These are phyloP conservation scores for Ophioderma brevispina DNA, from an alignment of 35 echinoderm and acorn worm species.

Conservation along the genomic window DNA sequence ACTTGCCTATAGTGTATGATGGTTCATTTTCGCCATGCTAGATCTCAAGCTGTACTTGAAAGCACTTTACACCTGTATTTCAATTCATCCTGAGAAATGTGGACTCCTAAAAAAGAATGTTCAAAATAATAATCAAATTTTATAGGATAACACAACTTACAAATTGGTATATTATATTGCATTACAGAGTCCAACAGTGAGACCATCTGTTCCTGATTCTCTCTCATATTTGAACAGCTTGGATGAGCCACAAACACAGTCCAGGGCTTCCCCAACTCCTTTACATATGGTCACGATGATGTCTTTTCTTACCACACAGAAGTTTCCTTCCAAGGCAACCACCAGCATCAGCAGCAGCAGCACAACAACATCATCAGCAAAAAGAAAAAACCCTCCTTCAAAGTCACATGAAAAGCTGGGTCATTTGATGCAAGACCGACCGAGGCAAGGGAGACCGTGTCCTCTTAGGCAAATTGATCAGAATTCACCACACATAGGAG, in stretches of 20 bases:
- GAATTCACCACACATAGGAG: constrained; percentile 4
- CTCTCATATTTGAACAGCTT: constrained; percentile 74
- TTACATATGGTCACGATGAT: not conserved
- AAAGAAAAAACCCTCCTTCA: not conserved
- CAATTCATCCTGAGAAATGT: too few species aligned
- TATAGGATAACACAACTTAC: too few species aligned
- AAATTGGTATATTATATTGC: too few species aligned
- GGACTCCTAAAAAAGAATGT: too few species aligned
- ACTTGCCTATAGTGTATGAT: too few species aligned
- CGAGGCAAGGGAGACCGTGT: constrained; percentile 46
- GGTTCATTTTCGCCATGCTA: too few species aligned
- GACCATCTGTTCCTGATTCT: constrained; percentile 93
- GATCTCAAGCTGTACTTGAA: too few species aligned
- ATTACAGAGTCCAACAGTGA: constrained; percentile 75
- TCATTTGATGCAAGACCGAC: not conserved
- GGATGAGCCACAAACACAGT: not conserved
- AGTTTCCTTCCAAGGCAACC: too few species aligned
- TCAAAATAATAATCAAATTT: too few species aligned
- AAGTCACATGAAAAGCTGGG: not conserved
- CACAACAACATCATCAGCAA: not conserved
- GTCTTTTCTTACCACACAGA: not conserved
- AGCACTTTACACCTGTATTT: too few species aligned
- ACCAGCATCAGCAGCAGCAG: not conserved
- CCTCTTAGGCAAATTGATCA: constrained; percentile 61
- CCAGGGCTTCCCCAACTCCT: not conserved